Conservation (phyloP, 2,888 invertebrate genomes). For the Acronicta leporina region DNA sequence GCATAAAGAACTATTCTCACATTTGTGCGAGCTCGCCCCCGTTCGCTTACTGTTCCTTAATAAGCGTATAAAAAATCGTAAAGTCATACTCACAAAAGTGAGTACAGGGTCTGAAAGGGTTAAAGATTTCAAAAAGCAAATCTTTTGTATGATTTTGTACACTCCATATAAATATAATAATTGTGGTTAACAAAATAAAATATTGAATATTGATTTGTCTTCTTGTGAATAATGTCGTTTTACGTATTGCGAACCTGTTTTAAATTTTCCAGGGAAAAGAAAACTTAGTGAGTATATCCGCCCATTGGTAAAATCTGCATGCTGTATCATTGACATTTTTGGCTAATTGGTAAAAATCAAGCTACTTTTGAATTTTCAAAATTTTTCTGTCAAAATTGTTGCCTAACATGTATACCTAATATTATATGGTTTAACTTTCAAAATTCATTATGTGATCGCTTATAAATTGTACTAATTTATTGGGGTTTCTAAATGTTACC, state of each 20-base stretch:
- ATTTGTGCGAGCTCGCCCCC: too few relatives aligned
- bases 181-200: slow-evolving; percentile 56
- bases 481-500: slow-evolving; percentile 36
- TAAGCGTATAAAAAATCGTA: too few relatives aligned
- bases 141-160: slow-evolving; percentile 60
- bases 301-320: slow-evolving; percentile 78
- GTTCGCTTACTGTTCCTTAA: too few relatives aligned
- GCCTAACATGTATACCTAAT: slow-evolving; percentile 40
- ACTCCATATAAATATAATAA: slow-evolving; percentile 57
- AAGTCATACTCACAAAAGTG: too few relatives aligned
- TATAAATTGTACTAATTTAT: slow-evolving; percentile 50
- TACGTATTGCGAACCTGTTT: slow-evolving; percentile 80
- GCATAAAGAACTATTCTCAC: too few relatives aligned
- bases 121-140: slow-evolving; percentile 79
- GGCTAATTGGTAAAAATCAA: slow-evolving; percentile 44
- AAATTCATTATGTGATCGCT: slow-evolving; percentile 49
- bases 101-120: too few relatives aligned
- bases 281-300: slow-evolving; percentile 86
- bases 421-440: slow-evolving; percentile 36
- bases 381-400: slow-evolving; percentile 38
- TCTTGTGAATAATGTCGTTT: slow-evolving; percentile 82
- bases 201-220: slow-evolving; percentile 40
- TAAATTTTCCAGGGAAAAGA: slow-evolving; percentile 88
- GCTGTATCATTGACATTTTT: slow-evolving; percentile 55
- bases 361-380: slow-evolving; percentile 38